Evolutionary conservation across 2,888 invertebrate genomes (phyloP), one percentile per base, ranked within the genome.

Genomic region (Cephus spinipes): DNA sequence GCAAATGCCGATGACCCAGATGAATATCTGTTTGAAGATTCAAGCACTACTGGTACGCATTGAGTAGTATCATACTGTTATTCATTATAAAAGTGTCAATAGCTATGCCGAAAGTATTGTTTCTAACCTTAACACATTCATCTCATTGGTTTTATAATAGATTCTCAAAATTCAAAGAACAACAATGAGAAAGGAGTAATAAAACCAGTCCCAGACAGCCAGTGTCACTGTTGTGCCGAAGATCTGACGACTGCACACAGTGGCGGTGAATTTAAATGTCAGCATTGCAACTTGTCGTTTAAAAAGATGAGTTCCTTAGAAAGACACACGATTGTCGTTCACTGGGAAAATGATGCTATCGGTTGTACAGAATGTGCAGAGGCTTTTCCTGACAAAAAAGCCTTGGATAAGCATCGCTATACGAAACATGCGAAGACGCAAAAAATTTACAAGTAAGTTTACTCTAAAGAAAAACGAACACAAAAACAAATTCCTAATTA

Each of bases 261-360:
- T 74, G 94, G 93, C n/a, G 94, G 94, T 11, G 92, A 93, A 75
- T 92, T 92, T 84, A 92, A 93, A 81, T 94, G 94, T 86, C 86
- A 89, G 0, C 89, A 94, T 83, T 97, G 97, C 86, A 93, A 94
- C 15, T 96, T 96, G 88, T 94, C 95, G 4, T 97, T 97, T 87
- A 94, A 95, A 86, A 94, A 95, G 68, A 93, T 94, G 87, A 92
- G 94, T 35, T 95, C 94, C 83, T 93, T 95, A 80, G 93, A 94
- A 74, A 93, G 94, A 11, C 97, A 97, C 90, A 90, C 93, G 30
- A 92, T 93, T 75, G 94, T 95, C 23, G 94, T 96, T 79, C 97
- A 97, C 90, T 94, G 95, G 74, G 94, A 92, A 80, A 93, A 94
- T 68, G 93, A 93, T 73, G 93, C 94, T 80, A 93, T 94, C 81